Evolutionary conservation across 2,888 invertebrate genomes (phyloP).

Genomic region (Orgyia antiqua): DNA sequence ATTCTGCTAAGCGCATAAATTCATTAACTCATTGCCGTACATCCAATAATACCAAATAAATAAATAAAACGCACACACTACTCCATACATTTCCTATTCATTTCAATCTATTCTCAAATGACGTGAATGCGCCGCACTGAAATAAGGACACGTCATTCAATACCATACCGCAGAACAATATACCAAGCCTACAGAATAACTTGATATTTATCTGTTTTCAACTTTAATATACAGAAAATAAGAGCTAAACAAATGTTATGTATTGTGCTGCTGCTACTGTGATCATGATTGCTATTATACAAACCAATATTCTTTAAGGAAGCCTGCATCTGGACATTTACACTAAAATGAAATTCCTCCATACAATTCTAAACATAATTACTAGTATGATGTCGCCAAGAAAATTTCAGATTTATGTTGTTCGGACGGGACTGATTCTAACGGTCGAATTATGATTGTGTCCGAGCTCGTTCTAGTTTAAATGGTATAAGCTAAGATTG

Average conservation of each 20-base stretch:
- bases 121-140: slow-evolving; percentile 41
- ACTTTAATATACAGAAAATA: slow-evolving; percentile 27
- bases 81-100: slow-evolving; percentile 26
- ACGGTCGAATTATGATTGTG: too few relatives aligned
- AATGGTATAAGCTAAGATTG: too few relatives aligned
- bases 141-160: slow-evolving; percentile 64
- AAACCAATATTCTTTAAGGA: slow-evolving; percentile 28
- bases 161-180: slow-evolving; percentile 44
- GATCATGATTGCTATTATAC: slow-evolving; percentile 29
- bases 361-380: too few relatives aligned
- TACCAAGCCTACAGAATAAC: slow-evolving; percentile 16
- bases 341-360: slow-evolving; percentile 8
- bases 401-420: too few relatives aligned
- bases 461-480: too few relatives aligned
- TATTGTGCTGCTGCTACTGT: slow-evolving; percentile 21
- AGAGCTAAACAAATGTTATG: slow-evolving; percentile 7
- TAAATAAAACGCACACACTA: background rate
- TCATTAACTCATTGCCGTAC: too few relatives aligned
- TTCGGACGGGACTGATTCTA: too few relatives aligned
- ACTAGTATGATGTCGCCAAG: too few relatives aligned
- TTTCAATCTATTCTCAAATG: slow-evolving; percentile 32
- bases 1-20: too few relatives aligned
- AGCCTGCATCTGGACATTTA: slow-evolving; percentile 23
- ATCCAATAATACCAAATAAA: too few relatives aligned
- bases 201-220: slow-evolving; percentile 16